A percentile compares a stretch with the other conserved stretches of the same genome.
Conservation (phyloP, 2,888 invertebrate species). For the Philereme vetulata region DNA sequence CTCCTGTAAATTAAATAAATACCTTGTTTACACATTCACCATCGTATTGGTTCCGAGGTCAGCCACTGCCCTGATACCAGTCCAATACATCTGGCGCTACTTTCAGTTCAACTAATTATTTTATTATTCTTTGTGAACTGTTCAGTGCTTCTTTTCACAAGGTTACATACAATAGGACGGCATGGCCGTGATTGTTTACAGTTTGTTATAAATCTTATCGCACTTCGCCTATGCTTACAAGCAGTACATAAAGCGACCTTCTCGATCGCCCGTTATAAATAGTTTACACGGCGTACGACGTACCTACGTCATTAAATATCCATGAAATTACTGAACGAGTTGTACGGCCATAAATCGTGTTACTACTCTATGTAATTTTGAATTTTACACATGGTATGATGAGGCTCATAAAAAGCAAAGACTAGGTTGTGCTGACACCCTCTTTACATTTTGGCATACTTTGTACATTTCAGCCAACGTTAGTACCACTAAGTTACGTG, state of each 20-base stretch:
- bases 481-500: conserved; percentile 65
- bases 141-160: conserved; percentile 49
- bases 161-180: conserved; percentile 48
- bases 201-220: conserved; percentile 59
- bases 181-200: conserved; percentile 54
- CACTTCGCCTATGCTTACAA: conserved; percentile 41
- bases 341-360: conserved; percentile 29
- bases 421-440: conserved; percentile 53
- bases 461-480: conserved; percentile 58
- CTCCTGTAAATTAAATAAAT: conserved; percentile 42
- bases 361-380: conserved; percentile 26
- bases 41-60: conserved; percentile 51
- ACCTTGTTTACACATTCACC: conserved; percentile 46
- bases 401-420: conserved; percentile 32
- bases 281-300: conserved; percentile 43
- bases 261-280: conserved; percentile 54
- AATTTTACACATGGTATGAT: conserved; percentile 20
- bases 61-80: conserved; percentile 47
- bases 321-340: conserved; percentile 45
- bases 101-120: conserved; percentile 49
- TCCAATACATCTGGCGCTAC: conserved; percentile 50
- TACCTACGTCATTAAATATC: conserved; percentile 43
- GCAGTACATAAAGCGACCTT: conserved; percentile 52
- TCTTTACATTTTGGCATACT: conserved; percentile 65
- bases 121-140: conserved; percentile 36